Evolutionary conservation across 53 echinoderm and acorn worm species (phyloP).

Genomic region (Patiria pectinifera): DNA sequence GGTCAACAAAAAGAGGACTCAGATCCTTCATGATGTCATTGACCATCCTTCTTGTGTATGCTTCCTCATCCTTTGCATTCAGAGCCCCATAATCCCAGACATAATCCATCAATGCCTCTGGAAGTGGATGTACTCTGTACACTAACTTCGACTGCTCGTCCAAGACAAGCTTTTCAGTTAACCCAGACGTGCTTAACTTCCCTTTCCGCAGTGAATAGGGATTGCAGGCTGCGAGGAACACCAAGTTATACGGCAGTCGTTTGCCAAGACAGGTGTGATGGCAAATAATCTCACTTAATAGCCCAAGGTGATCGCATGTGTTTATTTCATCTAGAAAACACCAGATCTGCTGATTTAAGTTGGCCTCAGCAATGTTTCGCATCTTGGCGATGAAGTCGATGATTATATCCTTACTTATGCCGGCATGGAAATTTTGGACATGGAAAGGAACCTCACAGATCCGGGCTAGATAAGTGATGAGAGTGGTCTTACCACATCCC

Average conservation of each 20-base stretch:
- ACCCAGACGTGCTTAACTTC: conserved; percentile 22
- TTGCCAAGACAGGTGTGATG: conserved; percentile 42
- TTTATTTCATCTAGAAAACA: conserved; percentile 71
- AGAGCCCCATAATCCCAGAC: conserved; percentile 73
- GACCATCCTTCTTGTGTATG: conserved; percentile 61
- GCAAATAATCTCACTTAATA: conserved; percentile 64
- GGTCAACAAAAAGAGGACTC: conserved; percentile 50
- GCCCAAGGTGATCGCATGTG: conserved; percentile 69
- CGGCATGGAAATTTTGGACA: conserved; percentile 59
- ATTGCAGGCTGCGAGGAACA: conserved; percentile 68
- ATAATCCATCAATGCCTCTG: conserved; percentile 68
- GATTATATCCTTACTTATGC: conserved; percentile 41
- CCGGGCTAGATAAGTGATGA: conserved; percentile 58
- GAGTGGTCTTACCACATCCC: conserved; percentile 69
- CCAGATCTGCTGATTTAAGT: conserved; percentile 59
- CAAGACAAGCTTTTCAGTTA: conserved; percentile 30
- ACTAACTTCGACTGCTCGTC: conserved; percentile 68
- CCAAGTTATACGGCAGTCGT: conserved; percentile 41
- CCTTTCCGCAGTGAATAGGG: conserved; percentile 45
- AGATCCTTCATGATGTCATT: conserved; percentile 20
- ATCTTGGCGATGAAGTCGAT: conserved; percentile 12
- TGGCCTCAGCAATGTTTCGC: conserved; percentile 4
- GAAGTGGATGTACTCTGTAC: conserved; percentile 64
- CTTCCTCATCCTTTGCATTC: conserved; percentile 56
- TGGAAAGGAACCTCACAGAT: conserved; percentile 60